A percentile compares a stretch with the other conserved stretches of the same genome.
Conservation (phyloP, 2,888 invertebrate species). For the Megaustenia siamemsis region DNA sequence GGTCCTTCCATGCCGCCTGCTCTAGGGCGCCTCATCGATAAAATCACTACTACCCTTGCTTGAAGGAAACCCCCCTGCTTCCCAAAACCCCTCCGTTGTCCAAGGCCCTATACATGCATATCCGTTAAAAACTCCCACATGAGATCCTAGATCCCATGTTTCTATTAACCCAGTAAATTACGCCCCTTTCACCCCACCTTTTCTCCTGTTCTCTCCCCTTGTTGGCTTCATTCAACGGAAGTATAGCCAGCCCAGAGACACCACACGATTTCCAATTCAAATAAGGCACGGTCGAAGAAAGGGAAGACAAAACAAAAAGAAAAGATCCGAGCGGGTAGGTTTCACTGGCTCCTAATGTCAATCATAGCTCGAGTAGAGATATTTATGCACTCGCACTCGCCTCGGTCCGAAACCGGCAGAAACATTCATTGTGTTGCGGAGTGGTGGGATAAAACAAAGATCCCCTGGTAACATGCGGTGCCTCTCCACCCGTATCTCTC, state of each 20-base stretch:
- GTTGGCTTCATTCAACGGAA: background rate
- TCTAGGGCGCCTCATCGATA: no score
- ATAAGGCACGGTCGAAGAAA: background rate
- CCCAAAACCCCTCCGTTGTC: no score
- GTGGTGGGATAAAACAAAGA: background rate
- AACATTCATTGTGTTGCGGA: background rate
- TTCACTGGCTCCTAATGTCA: background rate
- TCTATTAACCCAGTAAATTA: no score
- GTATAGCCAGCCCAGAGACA: background rate
- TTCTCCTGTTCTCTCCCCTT: background rate
- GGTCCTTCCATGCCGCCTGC: no score
- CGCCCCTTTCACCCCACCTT: background rate
- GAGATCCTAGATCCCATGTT: no score
- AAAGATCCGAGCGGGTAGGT: background rate
- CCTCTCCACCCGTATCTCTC: constrained; percentile 10
- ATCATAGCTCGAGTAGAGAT: background rate
- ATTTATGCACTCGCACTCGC: background rate
- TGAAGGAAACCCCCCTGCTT: no score
- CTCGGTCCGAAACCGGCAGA: background rate
- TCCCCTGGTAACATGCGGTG: constrained; percentile 1
- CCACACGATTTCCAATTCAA: background rate
- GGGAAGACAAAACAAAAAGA: background rate
- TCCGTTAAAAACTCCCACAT: no score
- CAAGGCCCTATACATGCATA: no score
- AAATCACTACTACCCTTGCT: no score